Conservation (phyloP, 1,140 invertebrate species). For the Listronotus oregonensis region DNA sequence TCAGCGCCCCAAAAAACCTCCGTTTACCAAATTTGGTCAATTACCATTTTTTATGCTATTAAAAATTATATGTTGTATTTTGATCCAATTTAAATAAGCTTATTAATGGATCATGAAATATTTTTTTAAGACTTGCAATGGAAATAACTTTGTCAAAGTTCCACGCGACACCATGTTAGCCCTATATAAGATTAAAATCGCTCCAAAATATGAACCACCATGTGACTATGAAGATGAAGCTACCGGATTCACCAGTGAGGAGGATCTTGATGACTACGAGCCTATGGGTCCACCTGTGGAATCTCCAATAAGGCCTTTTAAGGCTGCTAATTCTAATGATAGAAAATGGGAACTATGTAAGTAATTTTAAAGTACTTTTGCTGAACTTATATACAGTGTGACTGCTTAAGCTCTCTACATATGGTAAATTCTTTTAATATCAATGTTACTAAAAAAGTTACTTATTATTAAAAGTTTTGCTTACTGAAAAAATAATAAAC, state of each 20-base stretch:
- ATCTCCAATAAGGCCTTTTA: neutral
- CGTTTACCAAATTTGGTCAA: too few species aligned
- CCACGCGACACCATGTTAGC: conserved; percentile 57
- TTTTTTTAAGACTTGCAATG: conserved; percentile 62
- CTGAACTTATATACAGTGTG: neutral
- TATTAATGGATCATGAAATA: too few species aligned
- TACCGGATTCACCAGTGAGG: conserved; percentile 52
- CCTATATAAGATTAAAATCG: conserved; percentile 47
- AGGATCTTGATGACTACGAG: conserved; percentile 50
- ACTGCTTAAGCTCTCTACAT: too few species aligned
- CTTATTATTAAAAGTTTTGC: too few species aligned
- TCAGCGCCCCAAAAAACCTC: too few species aligned
- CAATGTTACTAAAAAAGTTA: too few species aligned
- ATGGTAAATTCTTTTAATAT: too few species aligned
- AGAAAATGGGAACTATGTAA: conserved; percentile 49
- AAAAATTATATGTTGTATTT: too few species aligned
- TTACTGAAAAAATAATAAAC: too few species aligned
- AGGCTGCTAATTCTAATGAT: conserved; percentile 13
- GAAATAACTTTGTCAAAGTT: conserved; percentile 61
- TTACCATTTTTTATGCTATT: too few species aligned
- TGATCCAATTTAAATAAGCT: too few species aligned
- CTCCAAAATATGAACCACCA: conserved; percentile 25
- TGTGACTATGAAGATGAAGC: conserved; percentile 48
- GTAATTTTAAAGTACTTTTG: conserved; percentile 4
- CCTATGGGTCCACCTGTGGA: conserved; percentile 32